Base-by-base conservation (phyloP, 2,113 vertebrate genomes). In the Ornithorhynchus anatinus region DNA sequence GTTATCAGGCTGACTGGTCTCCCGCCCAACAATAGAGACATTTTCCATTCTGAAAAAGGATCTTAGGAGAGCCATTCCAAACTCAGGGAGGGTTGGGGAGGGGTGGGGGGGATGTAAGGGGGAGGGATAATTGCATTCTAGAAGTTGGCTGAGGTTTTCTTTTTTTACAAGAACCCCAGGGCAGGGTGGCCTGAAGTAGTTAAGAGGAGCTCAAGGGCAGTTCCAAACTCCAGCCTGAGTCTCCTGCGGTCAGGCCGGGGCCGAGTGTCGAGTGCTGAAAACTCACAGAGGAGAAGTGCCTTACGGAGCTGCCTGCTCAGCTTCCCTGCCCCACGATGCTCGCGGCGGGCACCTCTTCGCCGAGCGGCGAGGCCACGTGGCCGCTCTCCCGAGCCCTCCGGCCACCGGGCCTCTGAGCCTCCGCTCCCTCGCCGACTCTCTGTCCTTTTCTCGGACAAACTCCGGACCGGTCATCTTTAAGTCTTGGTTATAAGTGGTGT, bases 121-220 rank as follows among this genome's bases (percentile, higher is more conserved):
- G n/a, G n/a, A n/a, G n/a, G 69, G 25, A 44, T 72, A 61, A 75
- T 65, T 75, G 47, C 84, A 91, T 85, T 52, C 53, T 54, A 69
- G 69, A 81, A 82, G 69, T 57, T 7, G 12, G 35, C 53, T 31
- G 50, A 14, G 40, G 71, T 74, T 87, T 64, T 60, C 74, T 87
- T 64, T 60, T 60, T 50, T 13, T 47, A 52, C 79, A 79, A 81
- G 75, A 58, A 82, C 83, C 61, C 58, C 74, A 66, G 62, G 23
- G 57, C 40, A 16, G 67, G 67, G 57, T 6, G 1, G 59, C 75
- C 69, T 81, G 58, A 29, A 67, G 38, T 83, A 66, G 71, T 90
- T 16, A 2, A 77, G 62, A 71, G 61, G 64, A 87, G 77, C 75
- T 77, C 85, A 88, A 88, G 69, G 56, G 81, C 72, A 54, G 37